These are phyloP conservation scores for Coregonus sp. DNA, from an alignment of 2,797 vertebrate species.

Conservation along the genomic window DNA sequence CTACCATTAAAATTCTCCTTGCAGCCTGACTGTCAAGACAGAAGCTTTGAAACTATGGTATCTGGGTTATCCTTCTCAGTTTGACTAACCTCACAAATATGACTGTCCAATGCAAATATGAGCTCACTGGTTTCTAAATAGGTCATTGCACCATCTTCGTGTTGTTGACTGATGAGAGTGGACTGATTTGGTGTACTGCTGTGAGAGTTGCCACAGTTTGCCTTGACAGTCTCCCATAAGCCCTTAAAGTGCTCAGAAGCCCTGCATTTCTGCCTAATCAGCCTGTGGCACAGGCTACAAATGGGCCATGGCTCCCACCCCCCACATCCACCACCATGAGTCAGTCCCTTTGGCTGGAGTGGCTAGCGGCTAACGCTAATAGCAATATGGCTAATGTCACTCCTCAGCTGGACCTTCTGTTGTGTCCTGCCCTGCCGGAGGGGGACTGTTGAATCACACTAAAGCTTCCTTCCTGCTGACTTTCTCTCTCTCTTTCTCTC, in stretches of 20 bases:
- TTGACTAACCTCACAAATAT: background rate
- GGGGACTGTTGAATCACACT: conserved; percentile 29
- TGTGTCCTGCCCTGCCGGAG: conserved; percentile 10
- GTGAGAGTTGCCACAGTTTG: conserved; percentile 14
- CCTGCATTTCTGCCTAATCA: conserved; percentile 39
- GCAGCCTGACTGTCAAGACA: background rate
- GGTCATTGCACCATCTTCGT: background rate
- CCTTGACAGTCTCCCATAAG: conserved; percentile 24
- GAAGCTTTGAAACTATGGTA: background rate
- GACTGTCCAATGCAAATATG: background rate
- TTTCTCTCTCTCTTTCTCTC: conserved; percentile 26
- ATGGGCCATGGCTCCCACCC: conserved; percentile 5
- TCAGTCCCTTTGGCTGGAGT: conserved; percentile 11
- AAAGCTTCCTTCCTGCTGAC: conserved; percentile 38
- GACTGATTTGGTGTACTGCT: background rate
- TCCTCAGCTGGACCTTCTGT: conserved; percentile 26
- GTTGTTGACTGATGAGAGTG: background rate
- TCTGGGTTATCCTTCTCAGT: background rate
- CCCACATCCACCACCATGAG: background rate
- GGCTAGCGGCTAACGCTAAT: conserved; percentile 13
- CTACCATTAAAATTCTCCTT: no score
- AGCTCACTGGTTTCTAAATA: background rate
- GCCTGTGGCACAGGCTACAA: conserved; percentile 21
- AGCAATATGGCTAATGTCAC: conserved; percentile 28
- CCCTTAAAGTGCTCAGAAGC: conserved; percentile 30